Percentiles rank a stretch among this genome's conserved stretches.
Evolutionary conservation across 2,888 invertebrate species (phyloP).

Genomic region (Oxytorus armatus): DNA sequence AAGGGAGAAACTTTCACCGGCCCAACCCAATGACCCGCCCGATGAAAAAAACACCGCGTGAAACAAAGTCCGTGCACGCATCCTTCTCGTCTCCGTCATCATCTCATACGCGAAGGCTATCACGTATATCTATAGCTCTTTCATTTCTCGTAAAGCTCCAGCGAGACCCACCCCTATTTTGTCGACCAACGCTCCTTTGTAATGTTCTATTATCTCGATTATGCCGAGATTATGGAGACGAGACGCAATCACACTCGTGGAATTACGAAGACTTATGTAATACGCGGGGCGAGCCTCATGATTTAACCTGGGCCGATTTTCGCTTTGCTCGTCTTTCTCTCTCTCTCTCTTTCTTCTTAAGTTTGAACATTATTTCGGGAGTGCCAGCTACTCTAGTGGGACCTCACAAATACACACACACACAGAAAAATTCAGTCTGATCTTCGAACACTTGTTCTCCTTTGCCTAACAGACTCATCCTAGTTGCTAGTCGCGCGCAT

Average conservation of each 20-base stretch:
- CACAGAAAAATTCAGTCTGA: constrained; percentile 17
- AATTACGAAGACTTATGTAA: constrained; percentile 68
- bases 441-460: constrained; percentile 29
- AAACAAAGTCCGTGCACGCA: constrained; percentile 20
- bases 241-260: constrained; percentile 48
- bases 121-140: no score
- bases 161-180: no score
- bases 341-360: constrained; percentile 40
- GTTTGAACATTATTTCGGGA: constrained; percentile 80
- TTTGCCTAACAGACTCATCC: constrained; percentile 38
- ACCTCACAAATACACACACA: constrained; percentile 49
- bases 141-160: no score
- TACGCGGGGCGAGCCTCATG: constrained; percentile 55
- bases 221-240: constrained; percentile 18
- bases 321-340: constrained; percentile 33
- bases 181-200: no score
- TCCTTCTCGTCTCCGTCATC: constrained; percentile 22
- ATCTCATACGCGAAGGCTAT: no score
- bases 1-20: background rate
- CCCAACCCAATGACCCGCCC: background rate
- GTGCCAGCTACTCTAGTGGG: constrained; percentile 75
- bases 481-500: constrained; percentile 28
- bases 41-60: constrained; percentile 1
- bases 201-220: no score
- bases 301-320: constrained; percentile 66